Percentiles rank a stretch among this genome's conserved stretches.
Conservation (phyloP, 2,797 vertebrate species). For the Lacerta viridis region DNA sequence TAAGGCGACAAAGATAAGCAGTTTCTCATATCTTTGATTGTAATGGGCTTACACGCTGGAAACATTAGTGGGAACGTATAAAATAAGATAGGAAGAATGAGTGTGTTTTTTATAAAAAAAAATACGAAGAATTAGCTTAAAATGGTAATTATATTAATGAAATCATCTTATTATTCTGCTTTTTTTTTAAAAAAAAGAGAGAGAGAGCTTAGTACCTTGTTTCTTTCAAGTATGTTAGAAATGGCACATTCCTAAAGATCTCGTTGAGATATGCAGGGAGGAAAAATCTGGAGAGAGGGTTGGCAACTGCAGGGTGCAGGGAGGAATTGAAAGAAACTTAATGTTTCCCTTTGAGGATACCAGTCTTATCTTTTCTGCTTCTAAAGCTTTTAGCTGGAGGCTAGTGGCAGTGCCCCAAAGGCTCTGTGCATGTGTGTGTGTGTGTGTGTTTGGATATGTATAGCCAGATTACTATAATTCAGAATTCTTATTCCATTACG, state of each 20-base stretch:
- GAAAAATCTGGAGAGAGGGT: neutral
- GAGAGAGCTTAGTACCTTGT: slow-evolving; percentile 52
- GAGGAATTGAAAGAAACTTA: slow-evolving; percentile 15
- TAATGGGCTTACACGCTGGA: slow-evolving; percentile 32
- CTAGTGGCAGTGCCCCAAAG: slow-evolving; percentile 1
- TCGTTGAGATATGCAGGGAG: slow-evolving; percentile 32
- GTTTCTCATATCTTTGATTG: slow-evolving; percentile 31
- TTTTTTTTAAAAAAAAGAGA: slow-evolving; percentile 3
- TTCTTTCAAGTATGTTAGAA: slow-evolving; percentile 47
- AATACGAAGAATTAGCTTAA: slow-evolving; percentile 43
- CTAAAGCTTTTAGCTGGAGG: slow-evolving; percentile 16
- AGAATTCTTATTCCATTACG: slow-evolving; percentile 3
- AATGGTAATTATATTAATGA: slow-evolving; percentile 55
- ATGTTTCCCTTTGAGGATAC: neutral
- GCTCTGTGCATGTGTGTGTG: neutral
- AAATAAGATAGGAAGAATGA: slow-evolving; percentile 13
- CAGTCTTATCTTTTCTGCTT: slow-evolving; percentile 27
- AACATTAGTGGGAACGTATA: slow-evolving; percentile 11
- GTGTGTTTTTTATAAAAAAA: neutral
- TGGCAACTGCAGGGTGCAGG: neutral
- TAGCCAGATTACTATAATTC: neutral
- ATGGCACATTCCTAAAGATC: slow-evolving; percentile 28
- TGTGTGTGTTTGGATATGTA: neutral
- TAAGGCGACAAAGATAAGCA: slow-evolving; percentile 24
- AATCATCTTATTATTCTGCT: slow-evolving; percentile 23